Conservation (phyloP, 2,113 vertebrate species). For the Aspidoscelis tigris region DNA sequence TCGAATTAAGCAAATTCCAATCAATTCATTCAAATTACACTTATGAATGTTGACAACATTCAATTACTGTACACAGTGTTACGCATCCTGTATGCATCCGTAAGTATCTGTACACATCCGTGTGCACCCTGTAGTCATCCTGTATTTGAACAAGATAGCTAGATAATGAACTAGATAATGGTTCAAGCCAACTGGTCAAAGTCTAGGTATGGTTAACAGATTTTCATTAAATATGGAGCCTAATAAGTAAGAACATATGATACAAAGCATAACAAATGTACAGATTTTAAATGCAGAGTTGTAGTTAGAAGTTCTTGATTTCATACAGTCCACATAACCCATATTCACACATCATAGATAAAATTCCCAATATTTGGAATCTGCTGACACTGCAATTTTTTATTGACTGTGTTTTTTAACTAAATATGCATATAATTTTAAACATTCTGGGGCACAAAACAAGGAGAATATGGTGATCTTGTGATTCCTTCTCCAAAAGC, state of each 20-base stretch:
- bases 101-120: too few relatives aligned
- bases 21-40: too few relatives aligned
- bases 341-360: neutral
- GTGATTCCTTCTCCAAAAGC: neutral
- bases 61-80: too few relatives aligned
- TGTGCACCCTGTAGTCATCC: too few relatives aligned
- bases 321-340: neutral
- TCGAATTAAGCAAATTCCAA: too few relatives aligned
- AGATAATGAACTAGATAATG: neutral
- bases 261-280: accelerated
- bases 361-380: neutral
- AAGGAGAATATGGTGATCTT: neutral
- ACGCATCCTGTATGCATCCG: too few relatives aligned
- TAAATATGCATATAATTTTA: too few relatives aligned
- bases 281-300: neutral
- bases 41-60: too few relatives aligned
- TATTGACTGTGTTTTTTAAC: too few relatives aligned
- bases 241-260: neutral
- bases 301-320: neutral
- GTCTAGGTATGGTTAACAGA: neutral
- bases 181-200: neutral
- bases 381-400: neutral
- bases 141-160: too few relatives aligned
- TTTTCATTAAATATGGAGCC: neutral
- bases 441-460: too few relatives aligned